A percentile compares a stretch with the other conserved stretches of the same genome.
Conservation (phyloP, 2,797 vertebrate species). For the Pseudocheirus occidentalis region DNA sequence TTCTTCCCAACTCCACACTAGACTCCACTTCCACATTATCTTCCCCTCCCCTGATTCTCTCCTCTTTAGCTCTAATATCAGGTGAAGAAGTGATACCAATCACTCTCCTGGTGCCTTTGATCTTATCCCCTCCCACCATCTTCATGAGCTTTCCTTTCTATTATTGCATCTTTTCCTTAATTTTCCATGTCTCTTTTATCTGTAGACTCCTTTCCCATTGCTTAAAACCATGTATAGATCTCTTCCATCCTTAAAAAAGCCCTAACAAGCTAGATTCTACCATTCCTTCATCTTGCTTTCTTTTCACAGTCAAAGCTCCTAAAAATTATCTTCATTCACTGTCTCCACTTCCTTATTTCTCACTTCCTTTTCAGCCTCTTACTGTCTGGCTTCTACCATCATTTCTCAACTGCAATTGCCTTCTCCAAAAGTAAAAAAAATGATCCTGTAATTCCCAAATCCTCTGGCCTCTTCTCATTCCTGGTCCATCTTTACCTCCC, state of each 20-base stretch:
- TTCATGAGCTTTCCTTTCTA: not conserved
- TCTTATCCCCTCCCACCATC: not conserved
- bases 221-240: not conserved
- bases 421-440: not conserved
- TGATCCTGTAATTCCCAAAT: not conserved
- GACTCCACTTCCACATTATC: not conserved
- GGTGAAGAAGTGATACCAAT: not conserved
- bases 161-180: not conserved
- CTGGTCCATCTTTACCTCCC: not conserved
- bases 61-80: not conserved
- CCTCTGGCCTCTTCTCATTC: not conserved
- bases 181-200: not conserved
- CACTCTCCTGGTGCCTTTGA: not conserved
- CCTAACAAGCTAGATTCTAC: not conserved
- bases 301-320: not conserved
- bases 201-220: not conserved
- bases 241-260: not conserved
- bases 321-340: not conserved
- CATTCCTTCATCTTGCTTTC: not conserved
- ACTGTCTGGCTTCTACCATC: not conserved
- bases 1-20: not conserved
- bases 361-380: not conserved
- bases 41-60: not conserved
- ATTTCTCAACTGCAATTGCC: not conserved
- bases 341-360: not conserved